Evolutionary conservation across 1,140 invertebrate species (phyloP).

Genomic region (Goniozus legneri): DNA sequence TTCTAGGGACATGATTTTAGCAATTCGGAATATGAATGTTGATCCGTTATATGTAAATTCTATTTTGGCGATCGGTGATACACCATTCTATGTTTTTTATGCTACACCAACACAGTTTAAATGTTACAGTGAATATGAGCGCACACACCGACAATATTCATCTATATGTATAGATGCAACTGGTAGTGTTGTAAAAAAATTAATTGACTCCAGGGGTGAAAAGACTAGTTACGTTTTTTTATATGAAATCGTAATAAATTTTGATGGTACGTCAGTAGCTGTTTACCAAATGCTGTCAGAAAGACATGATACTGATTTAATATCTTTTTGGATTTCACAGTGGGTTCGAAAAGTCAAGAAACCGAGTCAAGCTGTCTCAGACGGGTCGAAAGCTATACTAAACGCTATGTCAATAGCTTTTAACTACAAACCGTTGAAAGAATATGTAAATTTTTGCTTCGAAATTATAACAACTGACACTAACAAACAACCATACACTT

Average conservation of each 20-base stretch:
- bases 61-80: conserved; percentile 8
- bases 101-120: not conserved
- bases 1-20: not conserved
- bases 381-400: conserved; percentile 12
- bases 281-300: conserved; percentile 18
- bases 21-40: not conserved
- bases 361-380: conserved; percentile 9
- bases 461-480: not conserved
- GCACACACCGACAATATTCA: not conserved
- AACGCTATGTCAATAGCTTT: conserved; percentile 7
- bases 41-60: conserved; percentile 1
- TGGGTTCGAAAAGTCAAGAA: not conserved
- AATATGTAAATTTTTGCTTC: conserved; percentile 2
- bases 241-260: conserved; percentile 16
- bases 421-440: conserved; percentile 4
- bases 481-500: not conserved
- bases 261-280: conserved; percentile 15
- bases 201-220: not conserved
- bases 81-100: conserved; percentile 7
- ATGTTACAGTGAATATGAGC: conserved; percentile 1
- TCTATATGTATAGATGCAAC: conserved; percentile 10
- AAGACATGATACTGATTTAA: conserved; percentile 6
- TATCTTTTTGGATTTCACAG: conserved; percentile 3
- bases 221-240: conserved; percentile 14
- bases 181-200: conserved; percentile 5